Base-by-base conservation (phyloP, 2,888 invertebrate species). In the Agrochola litura region DNA sequence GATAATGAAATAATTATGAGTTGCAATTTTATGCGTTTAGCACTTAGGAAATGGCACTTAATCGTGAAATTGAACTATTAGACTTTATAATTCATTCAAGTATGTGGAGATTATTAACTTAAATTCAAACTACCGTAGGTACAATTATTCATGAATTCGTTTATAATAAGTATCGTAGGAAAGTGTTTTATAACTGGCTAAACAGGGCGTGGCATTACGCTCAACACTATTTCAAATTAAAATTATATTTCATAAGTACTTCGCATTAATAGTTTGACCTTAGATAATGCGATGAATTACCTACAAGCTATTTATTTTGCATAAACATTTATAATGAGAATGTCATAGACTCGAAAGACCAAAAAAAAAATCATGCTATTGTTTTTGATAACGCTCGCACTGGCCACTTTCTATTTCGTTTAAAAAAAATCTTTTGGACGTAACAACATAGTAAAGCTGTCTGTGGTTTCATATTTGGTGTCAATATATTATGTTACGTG, bases 381-480 rank as follows among this genome's bases (percentile, higher is more conserved):
- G 54, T 84, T 43, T 86, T 61, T 73, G 56, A 60, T 52, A 69
- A 76, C 12, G n/a, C 37, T 58, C 25, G 22, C 16, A 78, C 60
- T 74, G 70, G 52, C 10, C 61, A 76, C 82, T 83, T 77, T 81
- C 83, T 73, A 82, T 86, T 89, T 85, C 49, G 73, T 68, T 82
- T 68, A 6, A 63, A 83, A 72, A 49, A 37, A 25, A 56, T 70
- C 73, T 84, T 82, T 89, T 75, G 73, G 76, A 81, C 46, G 70
- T 76, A 76, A 73, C n/a, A 73, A 75, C 65, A 76, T 70, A 78
- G 81, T 81, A 10, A 14, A 82, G 75, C 37, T 67, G 69, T 69
- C 56, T 86, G 91, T 68, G 89, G 89, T 90, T 85, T 82, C 70
- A 82, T 85, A 83, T 87, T 85, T 61, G 78, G 74, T 89, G 67